Conservation (phyloP, 1,140 invertebrate species). For the Zaprionus nigranus region DNA sequence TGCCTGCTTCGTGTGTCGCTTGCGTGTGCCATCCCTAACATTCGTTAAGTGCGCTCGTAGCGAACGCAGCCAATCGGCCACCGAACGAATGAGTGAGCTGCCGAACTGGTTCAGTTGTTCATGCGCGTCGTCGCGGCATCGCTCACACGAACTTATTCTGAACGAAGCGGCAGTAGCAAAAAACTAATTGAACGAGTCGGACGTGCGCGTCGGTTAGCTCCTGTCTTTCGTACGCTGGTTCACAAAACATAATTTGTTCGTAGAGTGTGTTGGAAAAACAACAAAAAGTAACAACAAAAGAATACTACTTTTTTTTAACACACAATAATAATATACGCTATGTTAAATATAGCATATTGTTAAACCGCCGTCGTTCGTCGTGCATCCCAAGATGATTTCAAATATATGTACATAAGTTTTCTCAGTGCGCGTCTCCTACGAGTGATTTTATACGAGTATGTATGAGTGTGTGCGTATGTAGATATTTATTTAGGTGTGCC, state of each 20-base stretch:
- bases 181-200: conserved; percentile 39
- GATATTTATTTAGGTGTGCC: conserved; percentile 53
- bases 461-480: conserved; percentile 23
- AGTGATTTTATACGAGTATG: conserved; percentile 33
- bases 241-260: conserved; percentile 51
- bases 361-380: not conserved
- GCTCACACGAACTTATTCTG: conserved; percentile 3
- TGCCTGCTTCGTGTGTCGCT: too few relatives aligned
- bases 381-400: conserved; percentile 12
- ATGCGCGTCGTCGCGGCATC: not conserved
- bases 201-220: conserved; percentile 34
- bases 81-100: not conserved
- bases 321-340: conserved; percentile 29
- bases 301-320: conserved; percentile 26
- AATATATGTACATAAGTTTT: conserved; percentile 29
- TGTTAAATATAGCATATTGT: conserved; percentile 29
- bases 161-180: conserved; percentile 32
- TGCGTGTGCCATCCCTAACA: not conserved
- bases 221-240: not conserved
- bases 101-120: not conserved
- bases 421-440: conserved; percentile 28
- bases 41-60: conserved; percentile 6
- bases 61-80: not conserved
- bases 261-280: conserved; percentile 36
- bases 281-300: conserved; percentile 18